A percentile compares a stretch with the other conserved stretches of the same genome.
phyloP scores from a whole-genome alignment of 2,113 vertebrate species.

The Astur gentilis region DNA sequence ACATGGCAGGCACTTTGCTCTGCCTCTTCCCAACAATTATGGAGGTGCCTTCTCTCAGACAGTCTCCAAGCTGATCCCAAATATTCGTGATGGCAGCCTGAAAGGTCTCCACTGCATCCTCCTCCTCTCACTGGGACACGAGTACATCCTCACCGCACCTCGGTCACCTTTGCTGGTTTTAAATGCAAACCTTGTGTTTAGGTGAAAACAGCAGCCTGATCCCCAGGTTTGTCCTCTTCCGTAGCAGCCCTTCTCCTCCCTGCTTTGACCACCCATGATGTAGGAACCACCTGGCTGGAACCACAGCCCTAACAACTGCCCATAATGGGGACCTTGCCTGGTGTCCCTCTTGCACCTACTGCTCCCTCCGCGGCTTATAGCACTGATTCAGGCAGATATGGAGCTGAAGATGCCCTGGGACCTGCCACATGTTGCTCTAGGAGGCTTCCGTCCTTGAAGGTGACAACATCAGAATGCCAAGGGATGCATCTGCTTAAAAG shows the following conservation, averaged over 20 bases:
- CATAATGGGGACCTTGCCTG: rapidly evolving
- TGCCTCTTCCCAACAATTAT: rapidly evolving
- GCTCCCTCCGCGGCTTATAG: rapidly evolving
- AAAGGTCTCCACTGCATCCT: neutral
- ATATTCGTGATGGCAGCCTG: neutral
- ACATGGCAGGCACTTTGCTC: neutral
- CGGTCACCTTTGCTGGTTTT: neutral
- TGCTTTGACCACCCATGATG: rapidly evolving
- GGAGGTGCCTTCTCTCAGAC: rapidly evolving
- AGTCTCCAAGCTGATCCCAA: neutral
- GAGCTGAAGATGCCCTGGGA: neutral
- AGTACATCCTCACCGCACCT: neutral
- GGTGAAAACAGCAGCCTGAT: neutral
- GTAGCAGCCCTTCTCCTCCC: neutral
- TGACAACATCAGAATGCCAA: neutral
- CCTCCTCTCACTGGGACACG: neutral
- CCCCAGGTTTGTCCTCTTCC: neutral
- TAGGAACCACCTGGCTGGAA: neutral
- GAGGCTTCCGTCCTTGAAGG: neutral
- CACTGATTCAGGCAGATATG: neutral
- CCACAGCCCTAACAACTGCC: neutral
- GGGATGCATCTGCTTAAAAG: neutral
- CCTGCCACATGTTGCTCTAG: neutral
- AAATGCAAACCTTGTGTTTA: neutral
- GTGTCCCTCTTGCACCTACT: neutral